Evolutionary conservation across 2,888 invertebrate genomes (phyloP).

Genomic region (Sphaerophoria rueppellii): DNA sequence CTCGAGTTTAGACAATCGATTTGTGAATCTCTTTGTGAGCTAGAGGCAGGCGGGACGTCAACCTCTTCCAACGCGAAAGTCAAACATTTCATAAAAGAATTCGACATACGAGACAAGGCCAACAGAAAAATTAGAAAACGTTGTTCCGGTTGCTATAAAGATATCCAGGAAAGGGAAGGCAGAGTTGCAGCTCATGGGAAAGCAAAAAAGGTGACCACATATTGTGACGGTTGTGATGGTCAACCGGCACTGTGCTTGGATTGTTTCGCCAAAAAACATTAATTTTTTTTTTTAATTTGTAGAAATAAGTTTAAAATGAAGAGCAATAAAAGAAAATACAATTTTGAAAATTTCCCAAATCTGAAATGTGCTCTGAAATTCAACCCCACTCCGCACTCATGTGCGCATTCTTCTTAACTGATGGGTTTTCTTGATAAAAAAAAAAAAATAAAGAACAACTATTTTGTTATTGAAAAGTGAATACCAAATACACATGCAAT

Average conservation of each 20-base stretch:
- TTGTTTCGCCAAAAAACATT: conserved; percentile 5
- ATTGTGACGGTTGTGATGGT: not conserved
- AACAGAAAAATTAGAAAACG: not conserved
- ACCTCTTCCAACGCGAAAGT: not conserved
- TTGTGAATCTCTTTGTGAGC: not conserved
- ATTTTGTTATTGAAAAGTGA: conserved; percentile 38
- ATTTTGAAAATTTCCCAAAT: no score
- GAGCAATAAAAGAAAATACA: no score
- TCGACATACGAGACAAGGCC: not conserved
- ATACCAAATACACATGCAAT: not conserved
- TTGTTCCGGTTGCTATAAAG: not conserved
- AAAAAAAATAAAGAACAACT: conserved; percentile 36
- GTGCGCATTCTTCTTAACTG: conserved; percentile 9
- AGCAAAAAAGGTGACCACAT: not conserved
- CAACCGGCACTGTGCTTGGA: not conserved
- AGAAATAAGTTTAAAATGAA: no score
- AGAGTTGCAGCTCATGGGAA: not conserved
- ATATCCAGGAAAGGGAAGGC: not conserved
- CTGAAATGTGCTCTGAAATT: conserved; percentile 40
- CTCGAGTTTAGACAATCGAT: conserved; percentile 20
- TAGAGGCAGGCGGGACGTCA: not conserved
- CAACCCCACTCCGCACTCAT: not conserved
- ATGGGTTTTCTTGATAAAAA: conserved; percentile 49
- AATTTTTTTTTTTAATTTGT: not conserved
- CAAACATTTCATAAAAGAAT: not conserved